These are phyloP conservation scores for Drymonia ruficornis DNA, from an alignment of 2,888 invertebrate species.

Conservation along the genomic window DNA sequence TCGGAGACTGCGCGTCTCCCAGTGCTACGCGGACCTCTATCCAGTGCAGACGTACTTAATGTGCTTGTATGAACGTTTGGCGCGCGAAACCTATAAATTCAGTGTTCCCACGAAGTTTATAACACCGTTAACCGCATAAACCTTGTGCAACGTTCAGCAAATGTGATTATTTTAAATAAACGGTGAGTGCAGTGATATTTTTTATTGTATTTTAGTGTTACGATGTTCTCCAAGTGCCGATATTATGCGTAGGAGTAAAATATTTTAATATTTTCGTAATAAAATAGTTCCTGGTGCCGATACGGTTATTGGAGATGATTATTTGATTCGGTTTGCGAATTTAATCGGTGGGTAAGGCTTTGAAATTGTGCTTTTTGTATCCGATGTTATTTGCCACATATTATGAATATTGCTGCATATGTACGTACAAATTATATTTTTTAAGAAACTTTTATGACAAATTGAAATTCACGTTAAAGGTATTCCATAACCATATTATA, in stretches of 20 bases:
- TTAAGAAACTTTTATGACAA: no score
- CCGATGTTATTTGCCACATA: conserved; percentile 22
- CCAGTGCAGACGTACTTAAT: conserved; percentile 47
- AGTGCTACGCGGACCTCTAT: conserved; percentile 61
- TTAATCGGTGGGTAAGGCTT: conserved; percentile 29
- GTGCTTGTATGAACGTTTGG: conserved; percentile 29
- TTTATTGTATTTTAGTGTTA: conserved; percentile 29
- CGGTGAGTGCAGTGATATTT: conserved; percentile 61
- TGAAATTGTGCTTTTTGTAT: conserved; percentile 20
- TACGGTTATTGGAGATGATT: conserved; percentile 33
- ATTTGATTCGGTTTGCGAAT: conserved; percentile 28
- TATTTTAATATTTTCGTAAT: conserved; percentile 2
- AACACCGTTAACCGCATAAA: conserved; percentile 28
- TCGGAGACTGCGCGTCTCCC: conserved; percentile 78
- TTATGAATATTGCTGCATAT: conserved; percentile 11
- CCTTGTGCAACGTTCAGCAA: conserved; percentile 44
- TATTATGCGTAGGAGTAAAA: conserved; percentile 11
- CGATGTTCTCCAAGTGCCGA: conserved; percentile 31
- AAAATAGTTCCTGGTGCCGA: conserved; percentile 24
- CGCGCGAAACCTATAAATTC: conserved; percentile 45
- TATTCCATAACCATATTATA: no score
- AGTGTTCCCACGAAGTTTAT: conserved; percentile 36
- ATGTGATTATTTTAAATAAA: conserved; percentile 61
- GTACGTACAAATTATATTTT: conserved; percentile 9
- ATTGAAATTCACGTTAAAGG: no score